Conservation (phyloP, 2,113 vertebrate genomes). For the Isurus oxyrinchus region DNA sequence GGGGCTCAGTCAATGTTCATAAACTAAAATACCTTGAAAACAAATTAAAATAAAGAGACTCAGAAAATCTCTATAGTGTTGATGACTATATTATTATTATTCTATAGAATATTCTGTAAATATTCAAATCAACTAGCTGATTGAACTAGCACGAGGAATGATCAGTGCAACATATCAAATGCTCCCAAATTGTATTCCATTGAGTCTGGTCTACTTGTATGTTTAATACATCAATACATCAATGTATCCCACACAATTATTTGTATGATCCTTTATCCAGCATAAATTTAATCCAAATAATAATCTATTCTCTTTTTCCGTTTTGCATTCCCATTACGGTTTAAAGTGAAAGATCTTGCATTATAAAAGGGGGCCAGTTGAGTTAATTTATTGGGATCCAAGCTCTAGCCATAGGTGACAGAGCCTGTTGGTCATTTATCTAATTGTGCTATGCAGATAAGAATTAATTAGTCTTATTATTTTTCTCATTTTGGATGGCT, state of each 20-base stretch:
- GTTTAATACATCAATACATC: constrained; percentile 1
- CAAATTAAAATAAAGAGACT: neutral
- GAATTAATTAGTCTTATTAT: constrained; percentile 99
- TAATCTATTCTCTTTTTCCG: constrained; percentile 53
- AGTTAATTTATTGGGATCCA: constrained; percentile 70
- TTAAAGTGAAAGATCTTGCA: constrained; percentile 57
- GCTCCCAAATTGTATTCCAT: neutral
- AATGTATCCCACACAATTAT: neutral
- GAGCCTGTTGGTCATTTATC: constrained; percentile 80
- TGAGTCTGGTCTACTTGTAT: neutral
- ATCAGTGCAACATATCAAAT: neutral
- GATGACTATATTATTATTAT: neutral
- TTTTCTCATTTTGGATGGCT: constrained; percentile 87
- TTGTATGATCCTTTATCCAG: neutral
- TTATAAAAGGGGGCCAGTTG: constrained; percentile 59
- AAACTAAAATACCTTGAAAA: neutral
- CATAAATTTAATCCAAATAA: constrained; percentile 40
- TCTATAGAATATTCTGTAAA: neutral
- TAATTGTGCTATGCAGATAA: constrained; percentile 98
- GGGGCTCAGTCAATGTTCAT: neutral
- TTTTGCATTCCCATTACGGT: constrained; percentile 44
- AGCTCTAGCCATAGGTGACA: constrained; percentile 84
- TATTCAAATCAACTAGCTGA: neutral
- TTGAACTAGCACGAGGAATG: neutral
- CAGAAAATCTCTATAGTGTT: neutral